Conservation (phyloP, 2,797 vertebrate species). For the Sebastes nivosus region DNA sequence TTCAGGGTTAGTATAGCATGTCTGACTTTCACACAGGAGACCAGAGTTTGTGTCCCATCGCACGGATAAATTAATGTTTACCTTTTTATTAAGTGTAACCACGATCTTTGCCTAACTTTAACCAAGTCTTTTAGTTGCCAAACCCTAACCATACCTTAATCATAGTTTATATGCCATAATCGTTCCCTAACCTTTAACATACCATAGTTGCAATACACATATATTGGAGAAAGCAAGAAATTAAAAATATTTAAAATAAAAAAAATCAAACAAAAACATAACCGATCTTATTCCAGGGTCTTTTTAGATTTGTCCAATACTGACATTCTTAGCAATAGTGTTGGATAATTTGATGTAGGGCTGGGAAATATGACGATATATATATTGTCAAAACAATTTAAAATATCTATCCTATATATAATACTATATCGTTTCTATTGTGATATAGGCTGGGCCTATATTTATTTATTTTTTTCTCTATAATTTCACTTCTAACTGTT, state of each 20-base stretch:
- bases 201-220: too few relatives aligned
- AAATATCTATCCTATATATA: too few relatives aligned
- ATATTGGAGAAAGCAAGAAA: not conserved
- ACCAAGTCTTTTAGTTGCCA: not conserved
- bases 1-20: not conserved
- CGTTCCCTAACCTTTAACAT: not conserved
- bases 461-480: too few relatives aligned
- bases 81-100: not conserved
- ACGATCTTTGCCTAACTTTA: not conserved
- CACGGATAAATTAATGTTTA: not conserved
- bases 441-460: too few relatives aligned
- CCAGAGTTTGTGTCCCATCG: not conserved
- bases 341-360: not conserved
- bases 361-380: too few relatives aligned
- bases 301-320: not conserved
- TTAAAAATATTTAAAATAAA: not conserved
- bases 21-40: not conserved
- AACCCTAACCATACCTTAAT: not conserved
- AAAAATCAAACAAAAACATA: not conserved
- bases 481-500: too few relatives aligned
- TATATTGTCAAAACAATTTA: too few relatives aligned
- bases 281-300: not conserved
- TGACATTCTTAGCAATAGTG: not conserved
- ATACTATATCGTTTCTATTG: too few relatives aligned
- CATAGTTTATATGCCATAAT: not conserved